Evolutionary conservation across 2,113 vertebrate species (phyloP).

Genomic region (Limanda limanda): DNA sequence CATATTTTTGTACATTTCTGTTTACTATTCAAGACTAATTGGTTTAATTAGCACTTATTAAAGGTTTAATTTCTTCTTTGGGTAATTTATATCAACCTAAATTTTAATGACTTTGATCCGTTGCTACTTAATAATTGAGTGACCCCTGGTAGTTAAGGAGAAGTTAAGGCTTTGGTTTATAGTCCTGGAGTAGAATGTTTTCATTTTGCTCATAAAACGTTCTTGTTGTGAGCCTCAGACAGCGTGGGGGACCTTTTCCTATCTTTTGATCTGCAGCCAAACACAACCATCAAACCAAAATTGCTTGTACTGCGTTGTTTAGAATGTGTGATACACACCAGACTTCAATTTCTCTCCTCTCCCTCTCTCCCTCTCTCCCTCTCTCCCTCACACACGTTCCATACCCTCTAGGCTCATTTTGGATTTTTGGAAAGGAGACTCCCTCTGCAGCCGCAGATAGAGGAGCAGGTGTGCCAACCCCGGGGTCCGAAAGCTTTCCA

Average conservation of each 20-base stretch:
- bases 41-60: background rate
- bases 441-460: constrained; percentile 70
- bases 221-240: constrained; percentile 26
- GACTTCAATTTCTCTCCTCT: too few relatives aligned
- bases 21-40: background rate
- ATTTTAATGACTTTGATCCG: constrained; percentile 11
- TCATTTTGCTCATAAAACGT: constrained; percentile 20
- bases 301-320: constrained; percentile 46
- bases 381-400: constrained; percentile 12
- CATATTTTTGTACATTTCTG: background rate
- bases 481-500: constrained; percentile 80
- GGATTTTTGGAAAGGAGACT: constrained; percentile 68
- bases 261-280: constrained; percentile 56
- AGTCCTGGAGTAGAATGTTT: constrained; percentile 20
- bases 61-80: background rate
- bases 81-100: background rate
- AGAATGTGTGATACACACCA: constrained; percentile 19
- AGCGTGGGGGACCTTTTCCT: constrained; percentile 29
- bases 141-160: constrained; percentile 9
- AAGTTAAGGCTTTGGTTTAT: constrained; percentile 25
- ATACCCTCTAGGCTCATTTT: constrained; percentile 68
- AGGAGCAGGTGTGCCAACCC: constrained; percentile 83
- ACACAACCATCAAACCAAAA: constrained; percentile 58
- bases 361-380: background rate
- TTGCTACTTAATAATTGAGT: constrained; percentile 12